These are phyloP conservation scores for Drosophila kambysellisi DNA, from an alignment of 2,888 invertebrate species.

Conservation along the genomic window DNA sequence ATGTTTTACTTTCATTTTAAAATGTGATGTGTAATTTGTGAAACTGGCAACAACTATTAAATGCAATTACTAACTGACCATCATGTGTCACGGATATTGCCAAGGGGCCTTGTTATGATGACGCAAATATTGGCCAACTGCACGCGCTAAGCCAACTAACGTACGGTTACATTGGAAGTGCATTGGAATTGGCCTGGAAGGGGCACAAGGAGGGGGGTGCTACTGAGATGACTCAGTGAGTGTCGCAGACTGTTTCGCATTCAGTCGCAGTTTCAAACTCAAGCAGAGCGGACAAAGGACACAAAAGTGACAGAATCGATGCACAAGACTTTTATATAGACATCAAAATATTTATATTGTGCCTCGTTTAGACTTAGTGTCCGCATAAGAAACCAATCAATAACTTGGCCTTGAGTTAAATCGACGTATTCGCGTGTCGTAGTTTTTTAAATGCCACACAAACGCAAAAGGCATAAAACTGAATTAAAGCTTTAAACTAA, in stretches of 20 bases:
- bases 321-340: conserved; percentile 10
- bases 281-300: conserved; percentile 32
- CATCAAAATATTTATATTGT: neutral
- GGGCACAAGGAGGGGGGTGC: neutral
- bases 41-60: neutral
- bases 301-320: conserved; percentile 16
- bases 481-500: conserved; percentile 2
- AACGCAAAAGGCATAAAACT: conserved; percentile 72
- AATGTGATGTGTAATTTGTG: neutral
- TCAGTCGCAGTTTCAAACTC: conserved; percentile 59
- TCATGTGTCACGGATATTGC: conserved; percentile 16
- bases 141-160: conserved; percentile 17
- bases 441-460: conserved; percentile 66
- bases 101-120: conserved; percentile 20
- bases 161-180: conserved; percentile 43
- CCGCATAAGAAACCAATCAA: neutral
- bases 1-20: neutral
- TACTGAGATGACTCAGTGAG: conserved; percentile 46
- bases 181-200: conserved; percentile 60
- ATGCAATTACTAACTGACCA: conserved; percentile 9
- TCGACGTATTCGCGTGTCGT: conserved; percentile 8
- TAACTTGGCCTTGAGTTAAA: neutral
- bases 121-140: conserved; percentile 38
- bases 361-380: conserved; percentile 8
- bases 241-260: conserved; percentile 13